These are phyloP conservation scores for Emys orbicularis DNA, from an alignment of 2,797 vertebrate species.

Conservation along the genomic window DNA sequence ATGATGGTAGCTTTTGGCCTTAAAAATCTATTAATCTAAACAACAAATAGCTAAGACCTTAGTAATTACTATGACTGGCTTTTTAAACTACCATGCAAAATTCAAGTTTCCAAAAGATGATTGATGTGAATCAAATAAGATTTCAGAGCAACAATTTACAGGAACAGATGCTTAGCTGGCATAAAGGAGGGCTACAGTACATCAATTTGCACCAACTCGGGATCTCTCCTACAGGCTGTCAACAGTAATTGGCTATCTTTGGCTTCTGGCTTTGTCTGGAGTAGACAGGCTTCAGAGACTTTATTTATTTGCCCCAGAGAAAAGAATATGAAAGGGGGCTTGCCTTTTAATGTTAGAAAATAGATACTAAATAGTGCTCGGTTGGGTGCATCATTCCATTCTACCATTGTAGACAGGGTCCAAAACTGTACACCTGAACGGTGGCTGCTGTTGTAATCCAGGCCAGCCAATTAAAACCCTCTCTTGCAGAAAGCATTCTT, in stretches of 20 bases:
- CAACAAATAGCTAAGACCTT: neutral
- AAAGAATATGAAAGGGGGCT: neutral
- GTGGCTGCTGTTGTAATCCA: neutral
- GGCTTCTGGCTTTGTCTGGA: neutral
- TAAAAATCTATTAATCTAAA: neutral
- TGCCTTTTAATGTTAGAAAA: neutral
- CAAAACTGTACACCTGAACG: neutral
- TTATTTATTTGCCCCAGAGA: rapidly evolving
- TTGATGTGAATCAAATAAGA: neutral
- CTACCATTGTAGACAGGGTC: rapidly evolving
- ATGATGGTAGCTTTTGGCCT: neutral
- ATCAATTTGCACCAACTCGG: neutral
- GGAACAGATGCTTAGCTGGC: rapidly evolving
- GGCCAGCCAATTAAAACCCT: neutral
- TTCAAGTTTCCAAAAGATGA: neutral
- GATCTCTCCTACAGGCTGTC: neutral
- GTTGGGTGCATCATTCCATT: neutral
- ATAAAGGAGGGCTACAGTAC: neutral
- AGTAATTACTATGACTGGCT: neutral
- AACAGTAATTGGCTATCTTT: neutral
- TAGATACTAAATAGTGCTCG: neutral
- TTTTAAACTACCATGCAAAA: neutral
- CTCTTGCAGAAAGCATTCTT: neutral
- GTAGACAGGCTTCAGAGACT: neutral
- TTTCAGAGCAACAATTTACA: neutral